Conservation (phyloP, 2,797 vertebrate species). For the Lithobates sylvaticus region DNA sequence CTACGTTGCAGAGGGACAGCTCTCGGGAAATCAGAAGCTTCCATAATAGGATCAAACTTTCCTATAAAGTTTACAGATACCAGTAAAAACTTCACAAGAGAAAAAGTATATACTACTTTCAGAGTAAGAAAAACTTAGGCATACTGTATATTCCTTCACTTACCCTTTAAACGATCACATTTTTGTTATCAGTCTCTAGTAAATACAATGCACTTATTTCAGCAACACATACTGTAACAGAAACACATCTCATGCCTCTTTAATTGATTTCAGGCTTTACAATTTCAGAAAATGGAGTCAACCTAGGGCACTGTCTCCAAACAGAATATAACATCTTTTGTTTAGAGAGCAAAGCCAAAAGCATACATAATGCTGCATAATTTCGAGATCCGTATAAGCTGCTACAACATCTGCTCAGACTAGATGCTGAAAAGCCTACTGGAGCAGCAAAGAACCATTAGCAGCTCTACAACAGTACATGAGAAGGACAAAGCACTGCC, state of each 20-base stretch:
- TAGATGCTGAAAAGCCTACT: constrained; percentile 36
- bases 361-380: constrained; percentile 49
- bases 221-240: constrained; percentile 23
- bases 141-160: not conserved
- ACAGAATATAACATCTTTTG: constrained; percentile 42
- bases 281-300: constrained; percentile 50
- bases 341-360: constrained; percentile 41
- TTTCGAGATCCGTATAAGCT: constrained; percentile 39
- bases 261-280: constrained; percentile 45
- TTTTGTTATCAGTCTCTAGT: not conserved
- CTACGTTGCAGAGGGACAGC: no score
- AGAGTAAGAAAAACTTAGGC: not conserved
- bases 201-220: not conserved
- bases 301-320: constrained; percentile 40
- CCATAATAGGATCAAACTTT: no score
- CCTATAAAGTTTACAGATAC: no score
- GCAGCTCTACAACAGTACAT: constrained; percentile 19
- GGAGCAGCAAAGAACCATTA: constrained; percentile 47
- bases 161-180: not conserved
- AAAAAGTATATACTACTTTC: no score
- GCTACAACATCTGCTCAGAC: constrained; percentile 38
- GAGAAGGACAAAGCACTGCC: not conserved
- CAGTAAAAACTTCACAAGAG: no score
- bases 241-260: constrained; percentile 41
- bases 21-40: no score